A percentile compares a stretch with the other conserved stretches of the same genome.
These are phyloP conservation scores for Trissolcus japonicus DNA, from an alignment of 2,888 invertebrate species.

Conservation along the genomic window DNA sequence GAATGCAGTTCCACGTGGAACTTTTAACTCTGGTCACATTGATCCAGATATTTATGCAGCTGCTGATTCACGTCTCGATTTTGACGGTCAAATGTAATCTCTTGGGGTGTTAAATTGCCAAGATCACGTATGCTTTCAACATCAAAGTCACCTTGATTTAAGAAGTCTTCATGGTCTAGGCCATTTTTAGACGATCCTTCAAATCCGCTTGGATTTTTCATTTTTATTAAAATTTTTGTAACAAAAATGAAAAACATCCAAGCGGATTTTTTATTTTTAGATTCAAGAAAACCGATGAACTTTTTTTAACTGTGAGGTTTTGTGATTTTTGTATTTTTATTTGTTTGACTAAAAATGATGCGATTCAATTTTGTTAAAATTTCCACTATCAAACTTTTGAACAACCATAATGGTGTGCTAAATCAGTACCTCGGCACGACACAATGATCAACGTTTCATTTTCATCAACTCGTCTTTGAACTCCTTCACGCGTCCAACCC, in stretches of 20 bases:
- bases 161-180: neutral
- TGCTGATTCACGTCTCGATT: conserved; percentile 13
- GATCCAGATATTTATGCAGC: conserved; percentile 40
- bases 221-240: neutral
- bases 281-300: no score
- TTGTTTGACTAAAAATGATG: neutral
- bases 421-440: neutral
- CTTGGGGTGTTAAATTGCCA: neutral
- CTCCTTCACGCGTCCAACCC: conserved; percentile 20
- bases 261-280: no score
- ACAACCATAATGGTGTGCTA: neutral
- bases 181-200: no score
- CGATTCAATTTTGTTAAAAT: neutral
- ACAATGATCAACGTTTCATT: conserved; percentile 27
- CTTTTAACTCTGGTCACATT: conserved; percentile 16
- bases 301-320: no score
- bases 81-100: conserved; percentile 4
- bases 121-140: neutral
- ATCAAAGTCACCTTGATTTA: neutral
- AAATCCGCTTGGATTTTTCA: neutral
- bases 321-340: no score
- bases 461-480: conserved; percentile 18
- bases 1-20: conserved; percentile 16
- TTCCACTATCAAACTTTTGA: neutral
- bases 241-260: no score